phyloP scores from a whole-genome alignment of 2,888 invertebrate species.

The Philaethria dido region DNA sequence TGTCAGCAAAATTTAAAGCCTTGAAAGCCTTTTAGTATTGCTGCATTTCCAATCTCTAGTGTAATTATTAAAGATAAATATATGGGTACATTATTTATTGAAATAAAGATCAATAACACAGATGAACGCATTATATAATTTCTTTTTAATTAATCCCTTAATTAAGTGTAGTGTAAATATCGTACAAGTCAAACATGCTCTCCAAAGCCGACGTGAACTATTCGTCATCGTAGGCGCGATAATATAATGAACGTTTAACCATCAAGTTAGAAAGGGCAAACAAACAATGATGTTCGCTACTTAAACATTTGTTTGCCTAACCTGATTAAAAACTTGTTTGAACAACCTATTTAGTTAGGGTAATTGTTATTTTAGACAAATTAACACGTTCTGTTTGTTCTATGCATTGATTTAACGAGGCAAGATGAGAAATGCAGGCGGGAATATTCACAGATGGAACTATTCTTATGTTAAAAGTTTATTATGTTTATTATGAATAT shows the following conservation, averaged over 20 bases:
- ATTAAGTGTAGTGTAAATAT: not conserved
- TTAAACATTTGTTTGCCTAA: constrained; percentile 40
- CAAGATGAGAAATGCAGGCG: not conserved
- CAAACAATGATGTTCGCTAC: constrained; percentile 39
- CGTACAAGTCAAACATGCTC: constrained; percentile 2
- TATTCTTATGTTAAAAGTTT: too few species aligned
- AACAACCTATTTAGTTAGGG: constrained; percentile 35
- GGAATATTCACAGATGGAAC: too few species aligned
- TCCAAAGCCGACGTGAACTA: constrained; percentile 29
- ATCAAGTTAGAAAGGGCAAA: constrained; percentile 48
- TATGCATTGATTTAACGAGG: not conserved
- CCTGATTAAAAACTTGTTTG: constrained; percentile 47
- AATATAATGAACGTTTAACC: constrained; percentile 44
- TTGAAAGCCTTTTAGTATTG: too few species aligned
- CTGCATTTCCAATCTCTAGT: too few species aligned
- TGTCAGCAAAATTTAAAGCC: too few species aligned
- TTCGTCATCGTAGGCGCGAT: constrained; percentile 43
- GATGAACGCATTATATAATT: not conserved
- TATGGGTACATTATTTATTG: not conserved
- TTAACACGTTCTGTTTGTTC: not conserved
- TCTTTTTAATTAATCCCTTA: not conserved
- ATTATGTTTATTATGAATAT: too few species aligned
- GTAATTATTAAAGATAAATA: too few species aligned
- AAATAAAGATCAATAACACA: not conserved
- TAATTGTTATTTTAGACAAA: constrained; percentile 29